Base-by-base conservation (phyloP, 2,113 vertebrate species). In the Etheostoma spectabile region DNA sequence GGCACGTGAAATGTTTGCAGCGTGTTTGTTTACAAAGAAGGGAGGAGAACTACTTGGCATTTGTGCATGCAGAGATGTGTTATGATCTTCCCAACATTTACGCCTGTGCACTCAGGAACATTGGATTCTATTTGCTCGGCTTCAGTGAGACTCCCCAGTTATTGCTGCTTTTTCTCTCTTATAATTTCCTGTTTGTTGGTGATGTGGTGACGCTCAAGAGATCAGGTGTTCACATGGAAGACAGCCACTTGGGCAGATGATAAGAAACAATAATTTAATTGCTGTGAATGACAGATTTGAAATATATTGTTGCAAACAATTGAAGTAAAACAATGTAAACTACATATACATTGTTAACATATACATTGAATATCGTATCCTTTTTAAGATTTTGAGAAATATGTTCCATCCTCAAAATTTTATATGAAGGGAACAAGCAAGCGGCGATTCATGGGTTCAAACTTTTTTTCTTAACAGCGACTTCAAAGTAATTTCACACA, bases 81-180 rank as follows among this genome's bases (percentile, higher is more conserved):
- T 84, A 82, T 86, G 81, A 92, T 88, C 79, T 86, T 86, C 72
- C 42, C 64, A 74, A 67, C 81, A 78, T 80, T 86, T 81, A 89
- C 51, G 35, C 73, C 51, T 68, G 80, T 90, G 77, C 66, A 66
- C 82, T 79, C 61, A 64, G 85, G 61, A 88, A 87, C 81, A 87
- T 79, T 77, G 79, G 84, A 91, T 89, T 86, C 79, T 88, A 84
- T 93, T 93, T 89, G 82, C 48, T 14, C 70, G 52, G 85, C 79
- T 88, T 89, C 86, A 80, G 52, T 82, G 89, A 83, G 13, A 66
- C 61, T 84, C 84, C 71, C 55, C 49, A 78, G 81, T 77, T 85
- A 71, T 82, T 73, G 55, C 55, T 30, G 21, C 30, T 74, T 79
- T 84, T 64, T 74, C 38, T 60, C 5, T 19, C 13, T 81, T 24